Base-by-base conservation (phyloP, 1,140 invertebrate species). In the Microplitis demolitor region DNA sequence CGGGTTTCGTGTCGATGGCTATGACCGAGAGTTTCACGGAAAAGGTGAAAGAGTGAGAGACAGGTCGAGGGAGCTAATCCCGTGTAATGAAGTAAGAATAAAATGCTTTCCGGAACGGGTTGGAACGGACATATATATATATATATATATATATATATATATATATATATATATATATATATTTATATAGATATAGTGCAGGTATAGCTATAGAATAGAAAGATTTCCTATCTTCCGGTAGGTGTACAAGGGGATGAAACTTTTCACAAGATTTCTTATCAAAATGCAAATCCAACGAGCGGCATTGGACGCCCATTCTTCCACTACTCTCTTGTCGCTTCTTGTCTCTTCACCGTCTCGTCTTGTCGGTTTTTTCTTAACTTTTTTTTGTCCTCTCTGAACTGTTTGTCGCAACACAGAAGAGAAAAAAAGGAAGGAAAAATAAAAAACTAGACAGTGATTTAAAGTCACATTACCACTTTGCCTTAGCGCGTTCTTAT, bases 211-310 rank as follows among this genome's bases (percentile, higher is more conserved):
- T 64, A 53, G 74, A 72, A 76, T 74, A 70, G 53, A 79, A 79
- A 79, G 78, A 79, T 79, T 78, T 81, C 66, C 73, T 72, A 75
- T 77, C 76, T 76, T 78, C 68, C 70, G 73, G 33, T 60, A 71
- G 72, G 71, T 66, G 61, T 39, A 69, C 50, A 54, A 34, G 56
- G 61, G 58, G 54, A 63, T 74, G 75, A 73, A 85, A 86, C 81
- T 87, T 86, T 82, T 78, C 79, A 73, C 78, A 80, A 85, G 83
- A 84, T 85, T 86, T 85, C 84, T 87, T 86, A 86, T 87, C 85
- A 86, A 87, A 87, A 87, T 87, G 85, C 83, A 86, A 87, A 87
- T 87, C 80, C 80, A 78, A 70, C 80, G 78, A 78, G 74, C 79
- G 77, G 80, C 79, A 77, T 79, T 72, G 75, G 68, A 11, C 74